A percentile compares a stretch with the other conserved stretches of the same genome.
phyloP scores from a whole-genome alignment of 1,140 invertebrate species.

The Venustaconcha ellipsiformis region DNA sequence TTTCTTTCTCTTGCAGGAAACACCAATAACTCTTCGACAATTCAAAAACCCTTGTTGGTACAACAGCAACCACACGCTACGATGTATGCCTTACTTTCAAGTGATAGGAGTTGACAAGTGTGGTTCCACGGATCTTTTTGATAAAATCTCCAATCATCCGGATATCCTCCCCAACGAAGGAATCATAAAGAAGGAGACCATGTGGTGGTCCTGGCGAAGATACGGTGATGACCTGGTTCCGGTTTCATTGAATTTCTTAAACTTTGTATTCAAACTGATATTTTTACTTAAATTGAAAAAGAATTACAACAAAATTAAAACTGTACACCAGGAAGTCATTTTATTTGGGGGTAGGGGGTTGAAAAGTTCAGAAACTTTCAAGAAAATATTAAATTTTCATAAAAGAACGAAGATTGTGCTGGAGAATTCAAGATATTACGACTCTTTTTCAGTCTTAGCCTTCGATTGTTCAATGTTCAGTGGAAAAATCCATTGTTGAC shows the following conservation, averaged over 20 bases:
- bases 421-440: too few species aligned
- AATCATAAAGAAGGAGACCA: conserved; percentile 48
- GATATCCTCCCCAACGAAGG: conserved; percentile 41
- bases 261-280: not conserved
- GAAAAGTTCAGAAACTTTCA: too few species aligned
- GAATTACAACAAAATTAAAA: too few species aligned
- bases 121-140: conserved; percentile 55
- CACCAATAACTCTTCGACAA: conserved; percentile 34
- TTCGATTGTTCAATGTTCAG: too few species aligned
- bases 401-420: too few species aligned
- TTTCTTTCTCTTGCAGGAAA: conserved; percentile 26
- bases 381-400: too few species aligned
- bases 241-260: not conserved
- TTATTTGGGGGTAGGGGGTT: too few species aligned
- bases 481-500: too few species aligned
- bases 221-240: conserved; percentile 41
- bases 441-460: too few species aligned
- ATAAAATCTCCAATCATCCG: conserved; percentile 46
- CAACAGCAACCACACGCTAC: conserved; percentile 17
- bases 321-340: too few species aligned
- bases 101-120: conserved; percentile 57
- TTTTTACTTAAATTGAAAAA: too few species aligned
- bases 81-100: conserved; percentile 57
- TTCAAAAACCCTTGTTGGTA: conserved; percentile 59
- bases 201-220: conserved; percentile 58